Percentiles rank a stretch among this genome's conserved stretches.
Evolutionary conservation across 2,797 vertebrate genomes (phyloP).

Genomic region (Sebastiscus albofasciatus): DNA sequence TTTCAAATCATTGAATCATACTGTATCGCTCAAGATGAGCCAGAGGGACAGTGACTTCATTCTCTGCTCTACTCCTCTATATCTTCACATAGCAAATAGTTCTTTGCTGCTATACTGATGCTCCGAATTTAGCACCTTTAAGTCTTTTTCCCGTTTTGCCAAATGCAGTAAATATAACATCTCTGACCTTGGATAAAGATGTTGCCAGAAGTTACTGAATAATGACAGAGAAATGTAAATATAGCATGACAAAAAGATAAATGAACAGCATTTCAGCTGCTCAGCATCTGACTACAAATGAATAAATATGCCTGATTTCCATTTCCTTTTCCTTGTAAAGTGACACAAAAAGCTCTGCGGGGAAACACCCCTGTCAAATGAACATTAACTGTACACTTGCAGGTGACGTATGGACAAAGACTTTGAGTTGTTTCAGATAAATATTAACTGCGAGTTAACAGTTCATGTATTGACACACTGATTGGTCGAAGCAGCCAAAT

Average conservation of each 20-base stretch:
- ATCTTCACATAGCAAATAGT: too few species aligned
- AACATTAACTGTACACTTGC: background rate
- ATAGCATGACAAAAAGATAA: background rate
- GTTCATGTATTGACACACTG: slow-evolving; percentile 9
- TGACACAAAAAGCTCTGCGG: background rate
- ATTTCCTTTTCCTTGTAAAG: background rate
- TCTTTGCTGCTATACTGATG: too few species aligned
- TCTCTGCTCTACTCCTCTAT: too few species aligned
- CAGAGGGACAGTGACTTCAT: too few species aligned
- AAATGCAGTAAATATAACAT: background rate
- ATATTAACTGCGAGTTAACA: background rate
- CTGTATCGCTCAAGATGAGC: too few species aligned
- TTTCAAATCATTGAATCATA: too few species aligned
- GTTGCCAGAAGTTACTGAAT: background rate
- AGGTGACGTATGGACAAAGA: background rate
- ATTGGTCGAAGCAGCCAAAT: slow-evolving; percentile 12
- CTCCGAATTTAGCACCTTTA: too few species aligned
- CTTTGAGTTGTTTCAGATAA: background rate
- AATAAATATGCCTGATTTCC: background rate
- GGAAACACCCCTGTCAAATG: background rate
- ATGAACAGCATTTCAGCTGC: background rate
- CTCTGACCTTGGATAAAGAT: background rate
- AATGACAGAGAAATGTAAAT: background rate
- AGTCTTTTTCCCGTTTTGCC: background rate
- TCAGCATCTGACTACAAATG: background rate